Percentiles rank a stretch among this genome's conserved stretches.
Evolutionary conservation across 2,888 invertebrate genomes (phyloP).

Genomic region (Nemotelus pantherinus): DNA sequence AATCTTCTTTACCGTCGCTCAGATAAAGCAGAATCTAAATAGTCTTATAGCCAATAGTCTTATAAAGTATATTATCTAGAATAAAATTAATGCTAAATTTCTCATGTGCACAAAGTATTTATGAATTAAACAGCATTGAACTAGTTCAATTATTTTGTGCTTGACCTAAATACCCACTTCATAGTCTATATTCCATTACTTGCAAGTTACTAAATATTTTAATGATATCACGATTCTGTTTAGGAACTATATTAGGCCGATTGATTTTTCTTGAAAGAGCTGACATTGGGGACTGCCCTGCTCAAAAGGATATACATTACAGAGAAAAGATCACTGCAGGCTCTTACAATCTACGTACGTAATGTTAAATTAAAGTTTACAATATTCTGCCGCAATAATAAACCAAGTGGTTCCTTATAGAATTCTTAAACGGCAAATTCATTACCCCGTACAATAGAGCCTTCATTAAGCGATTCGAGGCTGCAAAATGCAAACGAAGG

Average conservation of each 20-base stretch:
- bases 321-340: constrained; percentile 74
- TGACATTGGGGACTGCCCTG: constrained; percentile 72
- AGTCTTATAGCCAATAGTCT: too few species aligned
- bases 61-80: too few species aligned
- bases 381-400: neutral
- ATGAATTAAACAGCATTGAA: too few species aligned
- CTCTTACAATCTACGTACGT: constrained; percentile 69
- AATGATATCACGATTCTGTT: constrained; percentile 34
- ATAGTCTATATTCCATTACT: too few species aligned
- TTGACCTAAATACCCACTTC: too few species aligned
- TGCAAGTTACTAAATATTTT: too few species aligned
- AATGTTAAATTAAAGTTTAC: constrained; percentile 2
- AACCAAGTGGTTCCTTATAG: constrained; percentile 62
- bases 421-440: constrained; percentile 69
- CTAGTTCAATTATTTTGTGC: too few species aligned
- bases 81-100: too few species aligned
- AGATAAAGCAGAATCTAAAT: too few species aligned
- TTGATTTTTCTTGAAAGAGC: constrained; percentile 69
- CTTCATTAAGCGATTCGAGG: constrained; percentile 72
- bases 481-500: constrained; percentile 22
- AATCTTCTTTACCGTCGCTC: too few species aligned
- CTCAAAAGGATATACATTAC: constrained; percentile 72
- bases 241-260: constrained; percentile 68
- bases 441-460: constrained; percentile 70
- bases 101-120: too few species aligned